These are phyloP conservation scores for Seriola rivoliana DNA, from an alignment of 2,113 vertebrate genomes.

Conservation along the genomic window DNA sequence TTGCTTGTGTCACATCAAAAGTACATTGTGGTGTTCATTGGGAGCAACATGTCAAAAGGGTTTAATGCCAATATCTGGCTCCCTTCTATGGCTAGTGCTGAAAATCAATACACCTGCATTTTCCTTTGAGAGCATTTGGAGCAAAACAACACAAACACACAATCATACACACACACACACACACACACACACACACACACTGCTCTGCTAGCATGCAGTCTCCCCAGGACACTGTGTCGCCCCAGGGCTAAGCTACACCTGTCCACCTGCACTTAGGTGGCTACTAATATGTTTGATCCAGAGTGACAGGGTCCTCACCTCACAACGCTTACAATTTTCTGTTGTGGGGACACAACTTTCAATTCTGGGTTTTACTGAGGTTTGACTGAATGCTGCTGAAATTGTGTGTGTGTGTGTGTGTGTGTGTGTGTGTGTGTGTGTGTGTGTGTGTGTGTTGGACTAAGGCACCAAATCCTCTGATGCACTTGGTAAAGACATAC, in stretches of 20 bases:
- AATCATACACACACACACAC: conserved; percentile 20
- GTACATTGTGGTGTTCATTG: conserved; percentile 62
- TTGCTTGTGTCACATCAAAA: conserved; percentile 65
- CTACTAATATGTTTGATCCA: conserved; percentile 71
- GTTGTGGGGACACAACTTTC: conserved; percentile 40
- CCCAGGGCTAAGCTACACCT: conserved; percentile 67
- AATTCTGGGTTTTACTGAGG: conserved; percentile 41
- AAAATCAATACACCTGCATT: conserved; percentile 79
- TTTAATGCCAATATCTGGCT: conserved; percentile 80
- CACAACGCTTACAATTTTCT: conserved; percentile 52
- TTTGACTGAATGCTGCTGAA: conserved; percentile 30
- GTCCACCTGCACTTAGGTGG: conserved; percentile 63
- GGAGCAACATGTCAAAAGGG: conserved; percentile 75
- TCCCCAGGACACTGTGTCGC: conserved; percentile 54
- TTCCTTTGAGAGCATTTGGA: conserved; percentile 64
- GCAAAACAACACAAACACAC: conserved; percentile 43
- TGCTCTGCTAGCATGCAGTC: conserved; percentile 40
- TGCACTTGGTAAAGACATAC: conserved; percentile 18
- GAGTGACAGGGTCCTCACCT: conserved; percentile 70
- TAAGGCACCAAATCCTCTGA: neutral
- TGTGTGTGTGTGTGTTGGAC: conserved; percentile 21
- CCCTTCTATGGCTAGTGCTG: conserved; percentile 61
- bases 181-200: conserved; percentile 34
- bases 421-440: conserved; percentile 38
- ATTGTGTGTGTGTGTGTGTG: conserved; percentile 35